phyloP scores from a whole-genome alignment of 2,113 vertebrate species.

The Cyprichromis sp. region DNA sequence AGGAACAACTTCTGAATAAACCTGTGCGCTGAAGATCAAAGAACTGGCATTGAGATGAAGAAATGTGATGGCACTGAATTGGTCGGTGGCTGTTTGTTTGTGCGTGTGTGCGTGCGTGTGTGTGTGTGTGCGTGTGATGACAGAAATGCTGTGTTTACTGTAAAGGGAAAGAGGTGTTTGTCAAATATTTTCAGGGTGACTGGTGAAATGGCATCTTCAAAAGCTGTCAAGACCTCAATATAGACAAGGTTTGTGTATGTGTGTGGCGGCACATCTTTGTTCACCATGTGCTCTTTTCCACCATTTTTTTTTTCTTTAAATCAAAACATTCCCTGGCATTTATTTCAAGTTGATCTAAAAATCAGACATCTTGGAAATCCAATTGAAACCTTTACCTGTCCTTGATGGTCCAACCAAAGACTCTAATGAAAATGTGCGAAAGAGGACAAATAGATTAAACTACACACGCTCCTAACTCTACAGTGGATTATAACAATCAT shows the following conservation, averaged over 20 bases:
- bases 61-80: neutral
- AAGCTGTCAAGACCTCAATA: constrained; percentile 26
- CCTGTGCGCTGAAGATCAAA: constrained; percentile 32
- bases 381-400: neutral
- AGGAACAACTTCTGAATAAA: constrained; percentile 23
- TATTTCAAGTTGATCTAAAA: neutral
- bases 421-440: neutral
- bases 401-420: constrained; percentile 5
- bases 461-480: neutral
- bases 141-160: constrained; percentile 3
- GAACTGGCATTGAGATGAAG: neutral
- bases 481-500: neutral
- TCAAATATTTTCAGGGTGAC: constrained; percentile 31
- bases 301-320: neutral
- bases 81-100: neutral
- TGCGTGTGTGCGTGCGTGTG: neutral
- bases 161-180: neutral
- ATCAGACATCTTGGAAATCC: neutral
- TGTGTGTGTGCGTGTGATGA: neutral
- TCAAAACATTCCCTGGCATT: neutral
- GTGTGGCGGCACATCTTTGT: neutral
- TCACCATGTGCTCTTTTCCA: neutral
- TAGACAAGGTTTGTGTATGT: neutral
- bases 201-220: constrained; percentile 33
- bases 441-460: neutral